A percentile compares a stretch with the other conserved stretches of the same genome.
These are phyloP conservation scores for Pangasius larnaudii DNA, from an alignment of 2,797 vertebrate genomes.

Conservation along the genomic window DNA sequence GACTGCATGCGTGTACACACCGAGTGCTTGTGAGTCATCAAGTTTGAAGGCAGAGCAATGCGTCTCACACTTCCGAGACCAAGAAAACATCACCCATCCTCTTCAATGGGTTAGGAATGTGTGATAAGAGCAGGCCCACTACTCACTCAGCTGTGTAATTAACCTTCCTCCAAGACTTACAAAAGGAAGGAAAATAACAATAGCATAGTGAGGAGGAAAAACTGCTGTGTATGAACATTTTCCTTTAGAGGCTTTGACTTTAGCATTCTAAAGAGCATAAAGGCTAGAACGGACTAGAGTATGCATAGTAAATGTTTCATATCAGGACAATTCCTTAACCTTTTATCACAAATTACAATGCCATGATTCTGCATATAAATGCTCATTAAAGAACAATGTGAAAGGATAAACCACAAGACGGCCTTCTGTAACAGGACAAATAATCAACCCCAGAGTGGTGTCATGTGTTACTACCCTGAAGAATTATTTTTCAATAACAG, in stretches of 20 bases:
- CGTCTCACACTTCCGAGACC: conserved; percentile 68
- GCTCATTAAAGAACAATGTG: neutral
- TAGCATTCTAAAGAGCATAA: conserved; percentile 42
- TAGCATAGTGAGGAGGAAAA: conserved; percentile 63
- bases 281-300: conserved; percentile 28
- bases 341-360: conserved; percentile 6
- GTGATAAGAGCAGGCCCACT: conserved; percentile 64
- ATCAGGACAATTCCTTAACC: neutral
- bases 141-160: conserved; percentile 78
- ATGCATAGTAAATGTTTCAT: neutral
- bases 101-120: conserved; percentile 60
- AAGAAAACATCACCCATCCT: conserved; percentile 60
- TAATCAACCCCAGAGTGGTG: neutral
- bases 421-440: neutral
- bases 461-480: neutral
- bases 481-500: neutral
- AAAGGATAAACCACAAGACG: neutral
- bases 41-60: neutral
- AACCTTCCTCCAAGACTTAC: conserved; percentile 64
- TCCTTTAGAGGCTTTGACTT: conserved; percentile 36
- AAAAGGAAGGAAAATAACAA: conserved; percentile 59
- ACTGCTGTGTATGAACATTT: conserved; percentile 64
- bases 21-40: conserved; percentile 15
- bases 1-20: neutral
- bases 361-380: neutral